Conservation (phyloP, 1,140 invertebrate genomes). For the Antheraea mylitta region DNA sequence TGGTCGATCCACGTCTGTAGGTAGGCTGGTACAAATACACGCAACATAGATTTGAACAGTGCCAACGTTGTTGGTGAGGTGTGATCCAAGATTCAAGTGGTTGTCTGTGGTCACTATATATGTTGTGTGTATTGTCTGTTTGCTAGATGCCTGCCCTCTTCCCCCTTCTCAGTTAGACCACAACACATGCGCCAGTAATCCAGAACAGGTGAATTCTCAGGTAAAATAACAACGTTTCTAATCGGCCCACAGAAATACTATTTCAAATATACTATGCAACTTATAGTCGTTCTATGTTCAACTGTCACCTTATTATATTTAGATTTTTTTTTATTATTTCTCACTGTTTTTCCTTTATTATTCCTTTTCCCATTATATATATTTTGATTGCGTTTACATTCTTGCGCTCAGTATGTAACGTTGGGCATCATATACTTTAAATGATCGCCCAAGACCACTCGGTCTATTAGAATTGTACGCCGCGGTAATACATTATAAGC, state of each 20-base stretch:
- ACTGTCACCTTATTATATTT: constrained; percentile 72
- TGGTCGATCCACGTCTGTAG: constrained; percentile 30
- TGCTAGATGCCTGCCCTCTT: constrained; percentile 84
- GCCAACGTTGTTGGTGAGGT: constrained; percentile 69
- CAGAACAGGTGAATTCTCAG: constrained; percentile 79
- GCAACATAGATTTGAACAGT: constrained; percentile 73
- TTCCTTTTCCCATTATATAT: constrained; percentile 43
- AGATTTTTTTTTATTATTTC: constrained; percentile 60
- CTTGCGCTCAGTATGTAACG: constrained; percentile 59
- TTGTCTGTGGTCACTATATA: constrained; percentile 79
- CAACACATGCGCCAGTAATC: constrained; percentile 80
- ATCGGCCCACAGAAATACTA: constrained; percentile 72
- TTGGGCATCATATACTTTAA: constrained; percentile 37
- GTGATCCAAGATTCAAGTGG: constrained; percentile 76
- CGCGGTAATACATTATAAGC: constrained; percentile 33
- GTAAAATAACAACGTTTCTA: constrained; percentile 75
- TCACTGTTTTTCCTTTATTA: constrained; percentile 46
- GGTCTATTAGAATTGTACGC: constrained; percentile 36
- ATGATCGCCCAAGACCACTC: constrained; percentile 26
- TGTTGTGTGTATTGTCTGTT: constrained; percentile 81
- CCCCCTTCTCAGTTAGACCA: constrained; percentile 84
- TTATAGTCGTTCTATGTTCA: constrained; percentile 67
- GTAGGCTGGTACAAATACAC: constrained; percentile 71
- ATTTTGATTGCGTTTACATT: constrained; percentile 55
- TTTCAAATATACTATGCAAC: constrained; percentile 72